These are phyloP conservation scores for Troglohyphantes excavatus DNA, from an alignment of 2,888 invertebrate genomes.

Conservation along the genomic window DNA sequence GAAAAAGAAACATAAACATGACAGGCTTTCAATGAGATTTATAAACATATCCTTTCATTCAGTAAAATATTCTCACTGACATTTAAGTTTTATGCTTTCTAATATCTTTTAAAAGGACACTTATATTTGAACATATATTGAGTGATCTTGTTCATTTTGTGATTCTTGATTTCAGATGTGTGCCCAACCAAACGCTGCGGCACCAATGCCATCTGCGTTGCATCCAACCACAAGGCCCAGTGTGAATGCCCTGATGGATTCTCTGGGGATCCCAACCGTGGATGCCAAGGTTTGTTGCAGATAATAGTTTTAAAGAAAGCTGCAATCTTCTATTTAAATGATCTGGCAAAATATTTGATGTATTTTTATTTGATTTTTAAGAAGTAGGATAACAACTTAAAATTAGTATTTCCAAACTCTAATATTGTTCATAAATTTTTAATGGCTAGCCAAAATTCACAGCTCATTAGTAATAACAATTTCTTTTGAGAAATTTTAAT, in stretches of 20 bases:
- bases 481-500: too few relatives aligned
- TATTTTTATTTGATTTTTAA: too few relatives aligned
- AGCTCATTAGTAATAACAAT: too few relatives aligned
- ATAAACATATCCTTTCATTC: not conserved
- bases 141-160: not conserved
- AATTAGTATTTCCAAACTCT: too few relatives aligned
- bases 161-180: constrained; percentile 85
- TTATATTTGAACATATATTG: not conserved
- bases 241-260: constrained; percentile 93
- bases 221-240: constrained; percentile 93
- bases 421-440: too few relatives aligned
- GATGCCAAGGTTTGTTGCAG: constrained; percentile 74
- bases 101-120: not conserved
- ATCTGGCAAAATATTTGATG: not conserved
- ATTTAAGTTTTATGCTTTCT: not conserved
- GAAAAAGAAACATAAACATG: too few relatives aligned
- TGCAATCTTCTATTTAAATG: not conserved
- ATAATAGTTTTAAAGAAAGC: not conserved
- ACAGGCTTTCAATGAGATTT: not conserved
- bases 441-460: too few relatives aligned
- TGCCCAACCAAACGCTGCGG: constrained; percentile 89
- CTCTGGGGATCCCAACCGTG: constrained; percentile 92
- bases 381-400: too few relatives aligned
- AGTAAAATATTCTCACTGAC: not conserved
- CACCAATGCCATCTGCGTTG: constrained; percentile 92